These are phyloP conservation scores for Drosophila diplacantha DNA, from an alignment of 2,888 invertebrate genomes.

Conservation along the genomic window DNA sequence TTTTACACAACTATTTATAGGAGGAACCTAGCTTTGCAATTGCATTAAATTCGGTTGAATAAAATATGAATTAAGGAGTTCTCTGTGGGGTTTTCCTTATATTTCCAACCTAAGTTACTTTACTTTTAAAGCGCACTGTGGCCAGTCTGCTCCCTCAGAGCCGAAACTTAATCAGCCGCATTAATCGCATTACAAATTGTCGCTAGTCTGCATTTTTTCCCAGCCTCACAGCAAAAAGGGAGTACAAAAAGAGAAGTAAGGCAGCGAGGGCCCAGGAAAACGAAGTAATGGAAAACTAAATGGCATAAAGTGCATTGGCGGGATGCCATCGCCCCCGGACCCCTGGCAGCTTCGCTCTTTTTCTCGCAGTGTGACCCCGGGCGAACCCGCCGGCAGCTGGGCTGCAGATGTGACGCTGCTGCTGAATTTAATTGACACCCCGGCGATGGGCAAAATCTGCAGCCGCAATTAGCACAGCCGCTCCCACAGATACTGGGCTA, in stretches of 20 bases:
- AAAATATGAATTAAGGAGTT: neutral
- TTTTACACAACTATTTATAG: neutral
- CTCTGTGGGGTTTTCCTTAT: neutral
- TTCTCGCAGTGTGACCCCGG: slow-evolving; percentile 30
- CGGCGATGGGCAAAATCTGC: slow-evolving; percentile 60
- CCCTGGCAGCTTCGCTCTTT: neutral
- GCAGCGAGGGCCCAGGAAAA: slow-evolving; percentile 18
- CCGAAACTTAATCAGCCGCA: slow-evolving; percentile 61
- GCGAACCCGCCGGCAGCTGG: slow-evolving; percentile 61
- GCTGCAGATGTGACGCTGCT: slow-evolving; percentile 51
- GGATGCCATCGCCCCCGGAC: slow-evolving; percentile 51
- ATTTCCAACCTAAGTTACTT: too few species aligned
- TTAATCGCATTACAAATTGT: slow-evolving; percentile 72
- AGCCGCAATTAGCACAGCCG: slow-evolving; percentile 61
- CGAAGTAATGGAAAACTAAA: slow-evolving; percentile 54
- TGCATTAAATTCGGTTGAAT: too few species aligned
- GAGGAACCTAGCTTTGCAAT: neutral
- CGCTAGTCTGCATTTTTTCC: slow-evolving; percentile 50
- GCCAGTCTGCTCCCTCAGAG: slow-evolving; percentile 26
- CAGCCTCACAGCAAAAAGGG: slow-evolving; percentile 21
- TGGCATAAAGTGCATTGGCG: slow-evolving; percentile 56
- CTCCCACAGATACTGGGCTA: slow-evolving; percentile 23
- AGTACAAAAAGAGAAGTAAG: neutral
- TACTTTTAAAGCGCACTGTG: neutral
- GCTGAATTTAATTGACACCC: slow-evolving; percentile 71